phyloP scores from a whole-genome alignment of 2,113 vertebrate genomes.

The Nothobranchius kuhntae region DNA sequence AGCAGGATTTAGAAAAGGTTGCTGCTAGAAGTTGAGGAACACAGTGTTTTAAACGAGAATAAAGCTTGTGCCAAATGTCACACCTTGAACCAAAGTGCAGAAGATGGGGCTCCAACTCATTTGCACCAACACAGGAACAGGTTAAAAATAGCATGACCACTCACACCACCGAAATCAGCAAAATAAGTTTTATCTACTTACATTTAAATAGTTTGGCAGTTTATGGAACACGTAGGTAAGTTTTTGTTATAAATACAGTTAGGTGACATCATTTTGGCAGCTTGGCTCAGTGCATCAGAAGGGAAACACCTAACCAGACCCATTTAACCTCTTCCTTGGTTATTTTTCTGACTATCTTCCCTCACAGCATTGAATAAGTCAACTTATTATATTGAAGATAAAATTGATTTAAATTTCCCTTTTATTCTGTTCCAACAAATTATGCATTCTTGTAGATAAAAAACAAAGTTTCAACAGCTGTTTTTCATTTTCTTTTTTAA shows the following conservation, averaged over 20 bases:
- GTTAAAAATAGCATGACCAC: neutral
- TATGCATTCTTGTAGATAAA: too few relatives aligned
- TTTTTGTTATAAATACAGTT: neutral
- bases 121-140: neutral
- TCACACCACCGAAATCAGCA: neutral
- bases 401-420: too few relatives aligned
- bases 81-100: constrained; percentile 29
- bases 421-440: too few relatives aligned
- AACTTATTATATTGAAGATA: too few relatives aligned
- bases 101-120: constrained; percentile 3
- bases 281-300: neutral
- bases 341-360: too few relatives aligned
- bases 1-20: constrained; percentile 35
- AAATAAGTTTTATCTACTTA: neutral
- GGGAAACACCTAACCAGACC: neutral
- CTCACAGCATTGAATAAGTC: too few relatives aligned
- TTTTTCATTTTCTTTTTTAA: too few relatives aligned
- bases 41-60: constrained; percentile 18
- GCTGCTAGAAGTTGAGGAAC: constrained; percentile 28
- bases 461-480: too few relatives aligned
- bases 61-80: constrained; percentile 7
- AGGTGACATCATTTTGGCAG: neutral
- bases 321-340: neutral
- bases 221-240: neutral
- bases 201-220: neutral